Percentiles rank a stretch among this genome's conserved stretches.
Evolutionary conservation across 2,888 invertebrate genomes (phyloP).

Genomic region (Lomographa bimaculata): DNA sequence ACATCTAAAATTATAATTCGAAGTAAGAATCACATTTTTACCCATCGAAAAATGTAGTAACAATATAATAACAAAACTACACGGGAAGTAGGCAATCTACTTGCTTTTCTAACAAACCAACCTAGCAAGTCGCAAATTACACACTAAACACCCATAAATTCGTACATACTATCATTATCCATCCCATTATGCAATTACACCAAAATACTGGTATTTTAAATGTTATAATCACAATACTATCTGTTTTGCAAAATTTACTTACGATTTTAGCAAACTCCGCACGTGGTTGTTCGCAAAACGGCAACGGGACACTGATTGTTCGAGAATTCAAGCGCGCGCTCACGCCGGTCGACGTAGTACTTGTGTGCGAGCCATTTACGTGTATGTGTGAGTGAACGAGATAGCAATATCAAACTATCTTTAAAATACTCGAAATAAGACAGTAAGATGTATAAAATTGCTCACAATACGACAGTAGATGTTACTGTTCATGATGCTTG

Average conservation of each 20-base stretch:
- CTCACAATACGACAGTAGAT: slow-evolving; percentile 3
- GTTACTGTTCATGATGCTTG: slow-evolving; percentile 1
- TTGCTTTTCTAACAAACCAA: slow-evolving; percentile 3
- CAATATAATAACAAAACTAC: slow-evolving; percentile 1
- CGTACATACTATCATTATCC: neutral
- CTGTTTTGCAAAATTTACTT: neutral
- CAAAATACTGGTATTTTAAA: neutral
- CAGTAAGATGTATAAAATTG: neutral
- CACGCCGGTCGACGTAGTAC: slow-evolving; percentile 1
- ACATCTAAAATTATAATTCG: slow-evolving; percentile 1
- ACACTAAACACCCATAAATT: neutral
- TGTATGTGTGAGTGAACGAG: slow-evolving; percentile 2
- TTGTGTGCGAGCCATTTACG: neutral
- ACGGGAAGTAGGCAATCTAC: neutral
- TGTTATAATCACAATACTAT: neutral
- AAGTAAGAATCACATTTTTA: slow-evolving; percentile 1
- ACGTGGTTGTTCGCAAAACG: slow-evolving; percentile 1
- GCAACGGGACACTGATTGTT: neutral
- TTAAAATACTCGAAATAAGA: slow-evolving; percentile 1
- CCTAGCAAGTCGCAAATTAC: slow-evolving; percentile 2
- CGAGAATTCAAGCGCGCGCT: neutral
- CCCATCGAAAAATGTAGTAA: neutral
- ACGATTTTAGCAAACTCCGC: slow-evolving; percentile 1
- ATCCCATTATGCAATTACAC: slow-evolving; percentile 1
- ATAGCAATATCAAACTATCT: slow-evolving; percentile 2